Percentiles rank a stretch among this genome's conserved stretches.
These are phyloP conservation scores for Clarias gariepinus DNA, from an alignment of 2,113 vertebrate genomes.

Conservation along the genomic window DNA sequence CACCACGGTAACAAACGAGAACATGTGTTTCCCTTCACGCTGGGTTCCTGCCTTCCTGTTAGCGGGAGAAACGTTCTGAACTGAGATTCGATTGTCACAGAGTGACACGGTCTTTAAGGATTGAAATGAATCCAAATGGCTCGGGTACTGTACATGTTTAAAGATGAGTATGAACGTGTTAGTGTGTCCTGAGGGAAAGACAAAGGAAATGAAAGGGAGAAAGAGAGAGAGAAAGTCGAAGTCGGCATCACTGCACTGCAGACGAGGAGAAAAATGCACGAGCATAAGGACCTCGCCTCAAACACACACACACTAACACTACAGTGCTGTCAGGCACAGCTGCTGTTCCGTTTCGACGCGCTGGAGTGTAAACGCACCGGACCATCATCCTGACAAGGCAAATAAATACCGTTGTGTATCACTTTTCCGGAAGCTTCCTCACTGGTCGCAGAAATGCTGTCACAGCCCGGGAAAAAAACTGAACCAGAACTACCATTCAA, in stretches of 20 bases:
- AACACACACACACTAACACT: conserved; percentile 15
- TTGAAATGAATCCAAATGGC: background rate
- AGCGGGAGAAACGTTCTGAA: conserved; percentile 26
- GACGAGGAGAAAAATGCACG: background rate
- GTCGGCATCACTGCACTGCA: background rate
- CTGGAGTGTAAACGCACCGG: conserved; percentile 43
- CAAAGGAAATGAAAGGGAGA: background rate
- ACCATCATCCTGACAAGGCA: conserved; percentile 47
- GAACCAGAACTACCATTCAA: background rate
- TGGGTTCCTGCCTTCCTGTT: conserved; percentile 12
- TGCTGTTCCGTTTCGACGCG: conserved; percentile 25
- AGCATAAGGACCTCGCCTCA: background rate
- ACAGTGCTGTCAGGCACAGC: conserved; percentile 31
- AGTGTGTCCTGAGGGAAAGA: background rate
- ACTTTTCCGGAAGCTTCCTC: conserved; percentile 19
- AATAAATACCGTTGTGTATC: conserved; percentile 44
- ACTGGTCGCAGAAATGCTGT: conserved; percentile 5
- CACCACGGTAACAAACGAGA: conserved; percentile 61
- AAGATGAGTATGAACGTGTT: background rate
- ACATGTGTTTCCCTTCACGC: background rate
- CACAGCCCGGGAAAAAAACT: background rate
- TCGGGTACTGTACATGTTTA: conserved; percentile 29
- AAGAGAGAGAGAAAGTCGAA: background rate
- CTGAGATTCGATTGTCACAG: background rate
- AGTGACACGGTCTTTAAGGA: background rate